Conservation (phyloP, 2,888 invertebrate genomes). For the Nemoura dubitans region DNA sequence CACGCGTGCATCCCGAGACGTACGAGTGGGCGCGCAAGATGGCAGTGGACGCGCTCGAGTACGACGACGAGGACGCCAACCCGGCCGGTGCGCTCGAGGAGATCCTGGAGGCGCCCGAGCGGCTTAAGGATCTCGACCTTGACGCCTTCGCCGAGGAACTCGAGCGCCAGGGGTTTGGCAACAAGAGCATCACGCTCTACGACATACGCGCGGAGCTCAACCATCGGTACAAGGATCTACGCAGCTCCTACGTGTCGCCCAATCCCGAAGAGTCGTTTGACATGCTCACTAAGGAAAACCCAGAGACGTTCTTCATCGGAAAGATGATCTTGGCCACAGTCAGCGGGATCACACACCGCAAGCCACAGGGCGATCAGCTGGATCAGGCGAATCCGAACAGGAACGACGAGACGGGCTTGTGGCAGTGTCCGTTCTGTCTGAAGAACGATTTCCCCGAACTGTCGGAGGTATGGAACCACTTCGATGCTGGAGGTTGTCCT, state of each 20-base stretch:
- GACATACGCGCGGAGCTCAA: slow-evolving; percentile 97
- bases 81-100: slow-evolving; percentile 98
- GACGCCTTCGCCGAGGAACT: slow-evolving; percentile 99
- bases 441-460: slow-evolving; percentile 96
- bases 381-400: slow-evolving; percentile 96
- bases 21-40: slow-evolving; percentile 99
- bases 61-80: slow-evolving; percentile 96
- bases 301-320: slow-evolving; percentile 89
- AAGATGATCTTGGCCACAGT: slow-evolving; percentile 87
- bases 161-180: slow-evolving; percentile 88
- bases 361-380: slow-evolving; percentile 91
- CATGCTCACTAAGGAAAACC: slow-evolving; percentile 94
- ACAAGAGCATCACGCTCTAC: slow-evolving; percentile 93
- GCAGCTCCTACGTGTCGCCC: slow-evolving; percentile 79
- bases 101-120: slow-evolving; percentile 93
- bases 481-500: slow-evolving; percentile 94
- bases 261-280: slow-evolving; percentile 91
- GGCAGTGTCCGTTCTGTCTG: slow-evolving; percentile 98
- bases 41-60: slow-evolving; percentile 99
- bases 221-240: slow-evolving; percentile 89
- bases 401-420: slow-evolving; percentile 92
- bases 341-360: slow-evolving; percentile 78
- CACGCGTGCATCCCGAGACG: slow-evolving; percentile 98
- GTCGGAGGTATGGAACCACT: slow-evolving; percentile 98
- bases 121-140: slow-evolving; percentile 93